Evolutionary conservation across 2,113 vertebrate genomes (phyloP), one percentile per base, ranked within the genome.

Genomic region (Prolemur simus): DNA sequence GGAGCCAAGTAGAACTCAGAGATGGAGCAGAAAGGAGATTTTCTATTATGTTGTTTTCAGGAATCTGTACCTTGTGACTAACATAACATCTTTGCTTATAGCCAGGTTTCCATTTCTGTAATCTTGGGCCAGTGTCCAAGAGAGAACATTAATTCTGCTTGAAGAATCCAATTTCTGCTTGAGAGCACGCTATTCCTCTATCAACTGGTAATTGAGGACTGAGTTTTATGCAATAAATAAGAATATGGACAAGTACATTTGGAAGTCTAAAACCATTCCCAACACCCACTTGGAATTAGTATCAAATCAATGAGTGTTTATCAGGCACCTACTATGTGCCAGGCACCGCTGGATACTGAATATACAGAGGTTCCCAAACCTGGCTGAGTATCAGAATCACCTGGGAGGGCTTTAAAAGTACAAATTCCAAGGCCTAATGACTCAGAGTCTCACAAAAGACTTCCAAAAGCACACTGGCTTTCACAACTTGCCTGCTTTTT

Each of bases 41-140:
- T 97, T 92, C 88, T 95, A 13, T 92, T 78, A 66, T 87, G 74
- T 73, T 6, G 8, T 56, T 32, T 78, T 86, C 68, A 88, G 93
- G 83, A 88, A 95, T 94, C 88, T 82, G 87, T 91, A 92, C 93
- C 73, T 97, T 83, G 82, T 96, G 88, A 86, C 86, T 95, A 87
- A 96, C 45, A 54, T 39, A 49, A 64, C 42, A 49, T 91, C 90
- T 82, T 86, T 80, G 56, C 42, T 94, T 45, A 7, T 20, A 78
- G 69, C 82, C 91, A n/a, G 88, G 52, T 91, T 96, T 96, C 93
- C 39, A 23, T 93, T 73, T 94, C 78, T 93, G 25, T 73, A 74
- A 94, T 91, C 89, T 91, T 80, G 15, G 71, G 85, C 52, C 52
- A 54, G 2, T 54, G 52, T 54, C 52, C 52, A 54, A 54, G 71